Evolutionary conservation across 1,140 invertebrate genomes (phyloP), one percentile per base, ranked within the genome.

Genomic region (Ceratina japonica): DNA sequence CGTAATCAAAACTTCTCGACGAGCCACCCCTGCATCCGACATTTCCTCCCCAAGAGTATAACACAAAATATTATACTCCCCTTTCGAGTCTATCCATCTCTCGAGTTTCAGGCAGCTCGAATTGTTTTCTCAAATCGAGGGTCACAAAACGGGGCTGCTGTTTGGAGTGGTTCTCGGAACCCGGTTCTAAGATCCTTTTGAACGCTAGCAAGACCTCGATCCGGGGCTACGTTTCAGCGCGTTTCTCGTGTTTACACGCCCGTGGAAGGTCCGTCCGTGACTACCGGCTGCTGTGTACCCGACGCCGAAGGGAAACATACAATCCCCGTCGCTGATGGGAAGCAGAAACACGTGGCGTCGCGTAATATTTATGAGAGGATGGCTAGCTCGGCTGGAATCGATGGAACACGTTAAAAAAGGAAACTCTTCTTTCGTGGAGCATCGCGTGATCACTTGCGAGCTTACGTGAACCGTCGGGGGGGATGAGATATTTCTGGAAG

Each of bases 231-330:
- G 59, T 84, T 77, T 78, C 72, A 84, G 73, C 75, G 56, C 24
- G 24, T 20, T 44, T 49, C 49, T n/a, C 15, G 12, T 84, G 61
- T 81, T 85, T 84, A 84, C 44, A 66, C 74, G 66, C 61, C n/a
- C 44, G 49, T 61, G 61, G 49, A 81, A 71, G 56, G 54, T 63
- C 37, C 62, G 65, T 54, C 27, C 51, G 31, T 7, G 56, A 24
- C 63, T 62, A 62, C 51, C 65, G 68, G 54, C 51, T n/a, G 13
- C 16, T 59, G 71, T 61, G 63, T 64, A 75, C 18, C 31, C 78
- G 59, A 3, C 49, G 51, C n/a, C 13, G 15, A 76, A 80, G 73
- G 76, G 69, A 85, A 83, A 85, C 79, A 85, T 64, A 84, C 82
- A 22, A n/a, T 51, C 22, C 1, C 24, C 70, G 68, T 58, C 61